Evolutionary conservation across 92 coral and sea anemone species (phyloP), one percentile per base, ranked within the genome.

Genomic region (Ricordea florida): DNA sequence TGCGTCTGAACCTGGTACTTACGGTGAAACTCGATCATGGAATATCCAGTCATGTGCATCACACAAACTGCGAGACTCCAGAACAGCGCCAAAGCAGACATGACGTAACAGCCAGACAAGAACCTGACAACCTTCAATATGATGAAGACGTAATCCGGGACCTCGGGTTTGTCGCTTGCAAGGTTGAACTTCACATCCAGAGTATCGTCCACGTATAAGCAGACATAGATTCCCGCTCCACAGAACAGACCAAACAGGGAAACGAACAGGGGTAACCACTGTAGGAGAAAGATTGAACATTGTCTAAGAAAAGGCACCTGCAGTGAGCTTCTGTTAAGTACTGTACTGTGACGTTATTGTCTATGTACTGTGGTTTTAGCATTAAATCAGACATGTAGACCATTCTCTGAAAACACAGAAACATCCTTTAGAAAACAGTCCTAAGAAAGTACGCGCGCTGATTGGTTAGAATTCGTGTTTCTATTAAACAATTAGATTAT

Each of bases 21-120:
- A 90, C 96, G 89, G 48, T 90, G 96, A 68, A 72, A 90, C 76
- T 87, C 90, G 1, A 81, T 82, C 96, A 90, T 90, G 10, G 96
- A 90, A 46, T 78, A 82, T 0, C 92, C 96, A 31, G 92, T 69
- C 36, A 84, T 74, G 31, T 82, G 79, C 96, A 90, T 90, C 4
- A 88, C 72, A 35, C 90, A 90, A 18, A 86, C 87, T 0, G 93
- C 62, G 11, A 87, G 34, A 36, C 87, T 64, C 93, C 96, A 90
- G 40, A 90, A 87, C 44, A 78, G 55, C 24, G 90, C 89, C 34
- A 90, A 83, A 16, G 84, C 90, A 24, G 66, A 67, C 84, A 90
- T 53, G 15, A 79, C 85, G 82, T 90, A 86, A 51, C 76, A 86
- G 30, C 62, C 80, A 11, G 92, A 73, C 5, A 90, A 8, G 49